phyloP scores from a whole-genome alignment of 1,140 invertebrate genomes.

The Achroia grisella region DNA sequence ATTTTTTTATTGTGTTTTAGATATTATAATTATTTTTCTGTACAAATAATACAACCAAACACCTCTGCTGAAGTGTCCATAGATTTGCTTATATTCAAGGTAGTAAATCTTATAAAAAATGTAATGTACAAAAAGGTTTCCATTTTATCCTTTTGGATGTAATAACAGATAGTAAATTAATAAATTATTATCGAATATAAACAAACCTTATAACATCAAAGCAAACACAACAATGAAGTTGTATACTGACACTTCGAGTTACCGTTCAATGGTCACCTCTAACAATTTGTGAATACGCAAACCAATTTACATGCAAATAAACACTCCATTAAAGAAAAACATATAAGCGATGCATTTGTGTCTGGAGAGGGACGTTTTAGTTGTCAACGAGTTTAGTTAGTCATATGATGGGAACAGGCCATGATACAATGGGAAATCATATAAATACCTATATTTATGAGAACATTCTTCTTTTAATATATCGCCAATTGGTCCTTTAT shows the following conservation, averaged over 20 bases:
- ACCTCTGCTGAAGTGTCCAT: background rate
- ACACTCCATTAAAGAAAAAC: slow-evolving; percentile 45
- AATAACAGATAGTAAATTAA: no score
- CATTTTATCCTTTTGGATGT: no score
- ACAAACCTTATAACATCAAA: slow-evolving; percentile 16
- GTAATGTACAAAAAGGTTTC: no score
- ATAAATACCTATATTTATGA: slow-evolving; percentile 41
- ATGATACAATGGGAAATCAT: slow-evolving; percentile 43
- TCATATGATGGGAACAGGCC: slow-evolving; percentile 53
- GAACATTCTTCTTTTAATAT: slow-evolving; percentile 16
- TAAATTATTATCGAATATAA: slow-evolving; percentile 1
- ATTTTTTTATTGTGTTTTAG: no score
- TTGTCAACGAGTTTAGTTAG: slow-evolving; percentile 25
- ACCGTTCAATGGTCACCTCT: slow-evolving; percentile 27
- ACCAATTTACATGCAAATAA: slow-evolving; percentile 68
- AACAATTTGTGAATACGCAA: slow-evolving; percentile 48
- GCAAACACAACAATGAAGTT: slow-evolving; percentile 27
- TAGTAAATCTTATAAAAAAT: no score
- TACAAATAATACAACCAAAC: background rate
- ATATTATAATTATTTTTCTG: no score
- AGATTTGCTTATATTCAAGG: background rate
- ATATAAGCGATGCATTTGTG: slow-evolving; percentile 56
- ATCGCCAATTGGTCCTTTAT: slow-evolving; percentile 33
- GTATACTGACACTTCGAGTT: slow-evolving; percentile 27
- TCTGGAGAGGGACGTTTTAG: slow-evolving; percentile 27